Evolutionary conservation across 2,888 invertebrate species (phyloP), one percentile per base, ranked within the genome.

Genomic region (Sialis lutaria): DNA sequence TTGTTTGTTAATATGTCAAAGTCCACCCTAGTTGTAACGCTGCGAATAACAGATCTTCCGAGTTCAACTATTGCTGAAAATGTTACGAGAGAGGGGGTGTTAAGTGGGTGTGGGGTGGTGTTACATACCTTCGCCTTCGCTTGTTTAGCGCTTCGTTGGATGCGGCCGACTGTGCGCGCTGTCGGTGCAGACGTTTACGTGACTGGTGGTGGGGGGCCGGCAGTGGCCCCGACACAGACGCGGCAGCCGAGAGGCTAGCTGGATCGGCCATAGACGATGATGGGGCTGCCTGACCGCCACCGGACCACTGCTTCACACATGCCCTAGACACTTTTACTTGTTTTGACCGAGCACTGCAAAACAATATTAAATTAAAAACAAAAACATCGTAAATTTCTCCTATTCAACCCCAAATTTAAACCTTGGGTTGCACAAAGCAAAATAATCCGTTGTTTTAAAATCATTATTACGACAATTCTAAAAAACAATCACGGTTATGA

Each of bases 231-330:
- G 52, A 70, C 61, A 56, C 55, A 58, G 47, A 47, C 47, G 61
- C 47, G 69, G 67, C 64, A 73, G 73, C 61, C 68, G 78, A 75
- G 74, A 75, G 74, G 73, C 75, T 80, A 79, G 79, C 81, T 81
- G 82, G 82, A 79, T 84, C 82, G 82, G 84, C 85, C 85, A 85
- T 85, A 86, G 84, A 83, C 84, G 79, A 79, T 78, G 79, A 81
- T 81, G 77, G 74, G 74, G 70, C 76, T 74, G 75, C 77, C 73
- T 74, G 74, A 71, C 69, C 67, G 72, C 74, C 73, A 67, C 69
- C 68, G 48, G 60, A 63, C 60, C 58, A 62, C 61, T 57, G 64
- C 64, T 42, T 37, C 63, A 64, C 63, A 62, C 66, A 67, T 66
- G 64, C 63, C 66, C 64, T 42, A 46, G 37, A 34, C 13, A 33